A percentile compares a stretch with the other conserved stretches of the same genome.
Conservation (phyloP, 2,113 vertebrate genomes). For the Casuarius casuarius region DNA sequence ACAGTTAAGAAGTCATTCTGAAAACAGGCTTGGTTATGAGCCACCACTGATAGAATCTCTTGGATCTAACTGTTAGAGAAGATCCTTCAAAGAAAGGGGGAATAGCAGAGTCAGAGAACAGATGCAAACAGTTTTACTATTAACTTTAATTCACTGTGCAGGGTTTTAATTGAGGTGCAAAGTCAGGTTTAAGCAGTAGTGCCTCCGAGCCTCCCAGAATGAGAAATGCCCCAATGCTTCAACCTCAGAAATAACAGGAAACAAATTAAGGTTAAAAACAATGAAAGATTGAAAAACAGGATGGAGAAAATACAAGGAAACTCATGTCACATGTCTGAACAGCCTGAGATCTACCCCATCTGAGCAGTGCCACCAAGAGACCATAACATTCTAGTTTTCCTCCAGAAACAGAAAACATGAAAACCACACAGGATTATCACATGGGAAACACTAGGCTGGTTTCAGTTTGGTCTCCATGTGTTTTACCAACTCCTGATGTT, state of each 20-base stretch:
- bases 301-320: accelerated
- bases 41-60: not conserved
- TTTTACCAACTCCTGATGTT: not conserved
- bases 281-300: not conserved
- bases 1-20: not conserved
- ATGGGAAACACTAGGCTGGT: not conserved
- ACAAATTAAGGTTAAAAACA: not conserved
- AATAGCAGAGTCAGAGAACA: not conserved
- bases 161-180: not conserved
- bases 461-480: not conserved
- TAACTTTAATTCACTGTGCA: not conserved
- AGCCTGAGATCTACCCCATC: not conserved
- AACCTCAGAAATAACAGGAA: not conserved
- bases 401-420: not conserved
- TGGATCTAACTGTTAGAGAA: not conserved
- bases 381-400: not conserved
- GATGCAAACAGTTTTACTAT: not conserved
- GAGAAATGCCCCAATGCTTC: not conserved
- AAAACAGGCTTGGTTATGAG: not conserved
- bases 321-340: not conserved
- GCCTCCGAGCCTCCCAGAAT: not conserved
- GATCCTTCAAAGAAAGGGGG: not conserved
- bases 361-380: not conserved
- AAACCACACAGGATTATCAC: not conserved
- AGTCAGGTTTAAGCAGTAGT: not conserved